Base-by-base conservation (phyloP, 1,140 invertebrate species). In the Hermetia illucens region DNA sequence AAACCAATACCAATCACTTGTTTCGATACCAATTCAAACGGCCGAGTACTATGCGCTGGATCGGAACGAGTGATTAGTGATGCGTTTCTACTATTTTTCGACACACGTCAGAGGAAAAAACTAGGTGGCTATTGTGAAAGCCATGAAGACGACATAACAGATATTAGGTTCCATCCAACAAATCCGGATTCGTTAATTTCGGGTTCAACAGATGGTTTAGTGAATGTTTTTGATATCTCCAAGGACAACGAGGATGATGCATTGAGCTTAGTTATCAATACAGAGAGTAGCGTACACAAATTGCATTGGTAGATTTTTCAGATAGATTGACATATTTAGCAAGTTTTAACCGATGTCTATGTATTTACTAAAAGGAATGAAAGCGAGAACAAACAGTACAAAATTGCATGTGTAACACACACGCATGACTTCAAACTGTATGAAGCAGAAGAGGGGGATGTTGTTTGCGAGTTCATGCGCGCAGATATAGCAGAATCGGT, bases 51-150 rank as follows among this genome's bases (percentile, higher is more conserved):
- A 31, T 77, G 79, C 56, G 80, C 74, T 24, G 87, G 86, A 12
- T 85, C 80, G 1, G 78, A 85, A 44, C 62, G 78, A 15, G 63
- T 73, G 37, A 68, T 73, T 40, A 70, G 72, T 25, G 81, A 86
- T 53, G 69, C 78, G 10, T 87, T 71, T 55, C 67, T 89, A 21
- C 55, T 90, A 24, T 91, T 90, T 63, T 91, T 82, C 79, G 87
- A 91, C 61, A 57, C 76, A 16, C 66, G 84, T 42, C 69, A 66
- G 36, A 57, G 67, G 1, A 70, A 71, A 45, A 59, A 82, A 10
- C 57, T 91, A 4, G 88, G 88, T 3, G 82, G 77, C 8, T 94
- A 91, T 56, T 82, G 78, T 74, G 79, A 91, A 49, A 81, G 77
- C 19, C 86, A 91, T 50, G 74, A 75, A 42, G 83, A 88, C 62